These are phyloP conservation scores for Drosophila sucinea DNA, from an alignment of 1,140 invertebrate genomes.

Conservation along the genomic window DNA sequence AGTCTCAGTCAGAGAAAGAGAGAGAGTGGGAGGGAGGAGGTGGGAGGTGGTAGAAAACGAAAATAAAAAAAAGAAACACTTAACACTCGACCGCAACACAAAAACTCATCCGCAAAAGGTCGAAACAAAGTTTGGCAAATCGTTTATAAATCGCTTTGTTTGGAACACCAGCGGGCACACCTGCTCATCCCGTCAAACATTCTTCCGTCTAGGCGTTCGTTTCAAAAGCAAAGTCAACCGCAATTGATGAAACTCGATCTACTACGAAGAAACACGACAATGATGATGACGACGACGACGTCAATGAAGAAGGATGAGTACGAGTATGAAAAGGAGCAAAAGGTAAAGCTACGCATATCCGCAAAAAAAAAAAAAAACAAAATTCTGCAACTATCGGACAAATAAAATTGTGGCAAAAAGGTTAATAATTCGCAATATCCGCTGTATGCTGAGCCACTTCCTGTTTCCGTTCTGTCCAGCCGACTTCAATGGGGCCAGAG, in stretches of 20 bases:
- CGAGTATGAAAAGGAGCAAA: background rate
- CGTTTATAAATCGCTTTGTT: constrained; percentile 78
- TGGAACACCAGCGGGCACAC: constrained; percentile 42
- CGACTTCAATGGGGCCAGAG: constrained; percentile 35
- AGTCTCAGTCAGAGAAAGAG: background rate
- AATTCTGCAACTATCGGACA: constrained; percentile 12
- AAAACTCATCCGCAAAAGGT: constrained; percentile 48
- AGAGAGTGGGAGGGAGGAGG: background rate
- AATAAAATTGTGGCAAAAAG: constrained; percentile 48
- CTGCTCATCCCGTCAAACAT: constrained; percentile 8
- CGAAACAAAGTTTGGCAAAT: constrained; percentile 69
- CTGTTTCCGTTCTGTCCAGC: constrained; percentile 55
- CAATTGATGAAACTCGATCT: constrained; percentile 13
- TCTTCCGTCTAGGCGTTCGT: constrained; percentile 7
- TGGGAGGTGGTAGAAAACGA: background rate
- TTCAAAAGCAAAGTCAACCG: constrained; percentile 15
- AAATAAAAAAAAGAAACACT: constrained; percentile 58
- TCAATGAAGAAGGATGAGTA: background rate
- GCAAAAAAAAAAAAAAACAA: background rate
- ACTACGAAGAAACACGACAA: constrained; percentile 10
- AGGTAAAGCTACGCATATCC: constrained; percentile 10
- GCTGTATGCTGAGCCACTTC: constrained; percentile 64
- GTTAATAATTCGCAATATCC: constrained; percentile 79
- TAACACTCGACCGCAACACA: constrained; percentile 64
- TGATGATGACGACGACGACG: background rate